These are phyloP conservation scores for Macquaria australasica DNA, from an alignment of 2,113 vertebrate species.

Conservation along the genomic window DNA sequence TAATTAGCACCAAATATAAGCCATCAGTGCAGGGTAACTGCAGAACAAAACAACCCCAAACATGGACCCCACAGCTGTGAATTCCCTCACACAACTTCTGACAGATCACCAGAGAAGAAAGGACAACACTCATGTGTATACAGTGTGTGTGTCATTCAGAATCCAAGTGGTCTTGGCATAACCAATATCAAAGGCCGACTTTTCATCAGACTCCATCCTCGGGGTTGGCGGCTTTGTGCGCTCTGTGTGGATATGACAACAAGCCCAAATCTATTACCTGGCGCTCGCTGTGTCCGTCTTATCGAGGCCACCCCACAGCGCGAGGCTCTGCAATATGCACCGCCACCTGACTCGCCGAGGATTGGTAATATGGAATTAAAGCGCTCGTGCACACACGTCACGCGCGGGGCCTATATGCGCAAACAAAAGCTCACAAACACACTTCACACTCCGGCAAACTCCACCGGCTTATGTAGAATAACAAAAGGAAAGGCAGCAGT, in stretches of 20 bases:
- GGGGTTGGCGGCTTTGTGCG: conserved; percentile 54
- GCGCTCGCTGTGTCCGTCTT: conserved; percentile 51
- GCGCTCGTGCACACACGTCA: neutral
- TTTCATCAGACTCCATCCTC: conserved; percentile 64
- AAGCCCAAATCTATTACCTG: conserved; percentile 68
- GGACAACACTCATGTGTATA: neutral
- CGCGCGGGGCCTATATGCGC: conserved; percentile 19
- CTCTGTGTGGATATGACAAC: conserved; percentile 52
- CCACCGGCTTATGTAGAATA: conserved; percentile 49
- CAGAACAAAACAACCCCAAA: conserved; percentile 20
- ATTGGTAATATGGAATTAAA: conserved; percentile 54
- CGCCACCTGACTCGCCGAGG: conserved; percentile 37
- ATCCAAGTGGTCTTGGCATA: conserved; percentile 38
- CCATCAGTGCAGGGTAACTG: conserved; percentile 11
- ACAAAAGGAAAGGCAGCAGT: conserved; percentile 52
- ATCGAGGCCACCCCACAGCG: conserved; percentile 44
- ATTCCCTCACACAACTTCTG: conserved; percentile 5
- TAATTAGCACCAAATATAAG: conserved; percentile 57
- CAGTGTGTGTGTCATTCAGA: neutral
- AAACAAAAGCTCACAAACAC: conserved; percentile 40
- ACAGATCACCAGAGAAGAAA: neutral
- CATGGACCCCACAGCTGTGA: neutral
- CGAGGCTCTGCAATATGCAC: conserved; percentile 48
- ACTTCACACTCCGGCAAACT: conserved; percentile 57
- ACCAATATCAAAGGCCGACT: conserved; percentile 59